These are phyloP conservation scores for Leptobrachium ailaonicum DNA, from an alignment of 2,113 vertebrate species.

Conservation along the genomic window DNA sequence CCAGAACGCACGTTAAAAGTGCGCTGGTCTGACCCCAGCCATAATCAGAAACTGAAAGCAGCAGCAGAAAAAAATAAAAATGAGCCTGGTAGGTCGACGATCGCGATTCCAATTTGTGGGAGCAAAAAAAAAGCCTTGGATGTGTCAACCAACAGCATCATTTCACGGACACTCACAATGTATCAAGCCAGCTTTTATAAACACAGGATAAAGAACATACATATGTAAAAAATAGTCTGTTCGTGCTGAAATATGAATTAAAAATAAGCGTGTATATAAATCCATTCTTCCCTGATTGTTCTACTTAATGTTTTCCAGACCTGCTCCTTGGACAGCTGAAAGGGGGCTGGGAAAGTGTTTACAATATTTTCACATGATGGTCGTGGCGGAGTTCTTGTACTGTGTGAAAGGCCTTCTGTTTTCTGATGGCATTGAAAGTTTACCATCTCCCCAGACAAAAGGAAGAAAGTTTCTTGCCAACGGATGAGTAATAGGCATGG, in stretches of 20 bases:
- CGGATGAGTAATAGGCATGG: constrained; percentile 74
- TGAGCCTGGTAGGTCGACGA: background rate
- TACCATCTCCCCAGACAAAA: constrained; percentile 72
- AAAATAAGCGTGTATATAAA: background rate
- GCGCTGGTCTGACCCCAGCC: no score
- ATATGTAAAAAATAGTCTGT: constrained; percentile 15
- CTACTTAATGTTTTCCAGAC: constrained; percentile 62
- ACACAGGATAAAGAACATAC: no score
- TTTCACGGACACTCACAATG: no score
- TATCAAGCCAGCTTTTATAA: no score
- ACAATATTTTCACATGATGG: constrained; percentile 75
- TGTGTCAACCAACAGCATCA: no score
- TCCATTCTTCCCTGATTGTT: constrained; percentile 56
- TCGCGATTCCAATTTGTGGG: no score
- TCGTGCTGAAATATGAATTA: constrained; percentile 53
- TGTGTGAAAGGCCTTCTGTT: constrained; percentile 72
- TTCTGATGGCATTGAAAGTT: constrained; percentile 74
- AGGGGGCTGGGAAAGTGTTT: constrained; percentile 71
- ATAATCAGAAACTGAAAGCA: background rate
- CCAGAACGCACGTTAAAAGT: no score
- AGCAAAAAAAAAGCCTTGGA: no score
- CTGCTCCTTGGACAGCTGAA: constrained; percentile 62
- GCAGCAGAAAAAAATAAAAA: background rate
- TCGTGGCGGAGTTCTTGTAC: constrained; percentile 67
- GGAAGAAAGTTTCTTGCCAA: constrained; percentile 71